Evolutionary conservation across 2,888 invertebrate species (phyloP).

Genomic region (Uloborus plumipes): DNA sequence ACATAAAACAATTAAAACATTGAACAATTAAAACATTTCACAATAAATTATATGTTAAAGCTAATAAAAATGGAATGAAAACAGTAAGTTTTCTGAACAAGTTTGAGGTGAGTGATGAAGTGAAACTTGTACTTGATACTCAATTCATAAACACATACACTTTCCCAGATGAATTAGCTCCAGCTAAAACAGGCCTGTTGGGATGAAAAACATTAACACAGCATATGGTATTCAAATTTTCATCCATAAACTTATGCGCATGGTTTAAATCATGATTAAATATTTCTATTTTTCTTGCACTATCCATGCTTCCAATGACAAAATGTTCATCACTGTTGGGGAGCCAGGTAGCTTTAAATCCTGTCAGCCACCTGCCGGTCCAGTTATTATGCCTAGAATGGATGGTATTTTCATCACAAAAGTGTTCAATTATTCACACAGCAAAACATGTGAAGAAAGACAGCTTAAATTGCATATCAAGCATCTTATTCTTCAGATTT

Average conservation of each 20-base stretch:
- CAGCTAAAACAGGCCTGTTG: constrained; percentile 70
- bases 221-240: constrained; percentile 70
- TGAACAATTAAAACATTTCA: too few species aligned
- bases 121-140: background rate
- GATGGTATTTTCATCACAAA: constrained; percentile 23
- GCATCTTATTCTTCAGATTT: background rate
- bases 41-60: too few species aligned
- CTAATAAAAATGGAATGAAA: too few species aligned
- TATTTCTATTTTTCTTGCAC: constrained; percentile 72
- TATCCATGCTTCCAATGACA: constrained; percentile 72
- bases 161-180: constrained; percentile 73
- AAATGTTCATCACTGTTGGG: constrained; percentile 72
- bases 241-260: constrained; percentile 69
- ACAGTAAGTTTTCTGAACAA: too few species aligned
- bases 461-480: too few species aligned
- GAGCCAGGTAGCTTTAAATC: constrained; percentile 73
- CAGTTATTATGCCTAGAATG: constrained; percentile 72
- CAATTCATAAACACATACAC: constrained; percentile 71
- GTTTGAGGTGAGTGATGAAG: background rate
- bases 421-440: background rate
- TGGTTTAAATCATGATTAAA: constrained; percentile 69
- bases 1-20: too few species aligned
- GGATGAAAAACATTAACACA: constrained; percentile 72
- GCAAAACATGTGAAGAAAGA: background rate
- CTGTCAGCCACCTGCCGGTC: constrained; percentile 73